phyloP scores from a whole-genome alignment of 2,113 vertebrate genomes.

The Typhlomys cinereus region DNA sequence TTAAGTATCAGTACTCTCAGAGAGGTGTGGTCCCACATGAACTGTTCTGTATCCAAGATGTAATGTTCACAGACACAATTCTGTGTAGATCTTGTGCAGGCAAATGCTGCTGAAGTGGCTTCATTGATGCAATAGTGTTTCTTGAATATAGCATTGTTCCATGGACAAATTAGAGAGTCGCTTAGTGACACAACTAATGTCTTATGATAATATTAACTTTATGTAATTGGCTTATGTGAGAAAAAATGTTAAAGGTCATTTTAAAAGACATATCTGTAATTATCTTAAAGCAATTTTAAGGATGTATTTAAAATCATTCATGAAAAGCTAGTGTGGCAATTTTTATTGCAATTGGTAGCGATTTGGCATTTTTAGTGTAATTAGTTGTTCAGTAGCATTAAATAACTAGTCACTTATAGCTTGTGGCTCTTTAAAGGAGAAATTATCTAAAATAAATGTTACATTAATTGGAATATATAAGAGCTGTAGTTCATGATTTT shows the following conservation, averaged over 20 bases:
- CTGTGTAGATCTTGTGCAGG: no score
- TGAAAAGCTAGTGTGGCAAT: not conserved
- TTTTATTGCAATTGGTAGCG: not conserved
- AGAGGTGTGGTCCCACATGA: no score
- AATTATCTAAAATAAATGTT: not conserved
- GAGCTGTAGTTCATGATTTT: not conserved
- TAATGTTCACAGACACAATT: no score
- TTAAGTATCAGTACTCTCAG: no score
- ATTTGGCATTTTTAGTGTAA: not conserved
- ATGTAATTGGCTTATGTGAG: not conserved
- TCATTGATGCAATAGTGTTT: no score
- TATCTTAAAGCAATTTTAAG: slow-evolving; percentile 23
- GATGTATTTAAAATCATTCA: not conserved
- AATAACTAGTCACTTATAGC: not conserved
- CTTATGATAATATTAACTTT: slow-evolving; percentile 16
- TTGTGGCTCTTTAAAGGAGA: not conserved
- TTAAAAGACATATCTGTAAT: not conserved
- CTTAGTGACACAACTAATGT: not conserved
- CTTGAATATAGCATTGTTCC: no score
- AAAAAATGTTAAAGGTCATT: not conserved
- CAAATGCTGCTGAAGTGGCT: no score
- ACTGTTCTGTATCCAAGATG: no score
- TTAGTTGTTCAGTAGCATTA: not conserved
- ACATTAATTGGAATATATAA: not conserved
- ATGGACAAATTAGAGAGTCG: not conserved